A percentile compares a stretch with the other conserved stretches of the same genome.
phyloP scores from a whole-genome alignment of 1,140 invertebrate species.

The Hycleus cichorii region DNA sequence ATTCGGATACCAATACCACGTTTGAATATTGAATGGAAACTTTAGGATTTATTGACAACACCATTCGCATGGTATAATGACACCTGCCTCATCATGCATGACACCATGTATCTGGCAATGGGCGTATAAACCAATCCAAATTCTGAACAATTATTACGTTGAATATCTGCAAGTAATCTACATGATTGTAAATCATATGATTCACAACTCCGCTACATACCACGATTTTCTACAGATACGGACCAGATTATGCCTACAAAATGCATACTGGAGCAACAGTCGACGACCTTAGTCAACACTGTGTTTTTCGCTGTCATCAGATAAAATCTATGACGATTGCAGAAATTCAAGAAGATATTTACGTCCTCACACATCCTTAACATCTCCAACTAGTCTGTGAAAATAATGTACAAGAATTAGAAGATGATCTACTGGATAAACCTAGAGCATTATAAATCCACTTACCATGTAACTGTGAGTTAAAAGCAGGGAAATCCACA shows the following conservation, averaged over 20 bases:
- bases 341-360: neutral
- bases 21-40: conserved; percentile 1
- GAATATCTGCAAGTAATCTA: too few relatives aligned
- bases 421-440: neutral
- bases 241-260: neutral
- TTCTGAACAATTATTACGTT: too few relatives aligned
- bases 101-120: conserved; percentile 6
- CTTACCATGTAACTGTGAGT: neutral
- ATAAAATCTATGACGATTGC: neutral
- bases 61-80: conserved; percentile 19
- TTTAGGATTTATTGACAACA: conserved; percentile 10
- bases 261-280: neutral
- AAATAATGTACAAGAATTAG: neutral
- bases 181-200: neutral
- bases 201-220: neutral
- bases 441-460: neutral
- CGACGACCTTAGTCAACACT: neutral
- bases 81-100: conserved; percentile 13
- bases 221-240: neutral
- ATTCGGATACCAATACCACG: too few relatives aligned
- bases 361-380: neutral
- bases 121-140: neutral
- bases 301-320: neutral
- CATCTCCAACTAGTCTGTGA: too few relatives aligned
- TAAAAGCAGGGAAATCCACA: neutral